Percentiles rank a stretch among this genome's conserved stretches.
phyloP scores from a whole-genome alignment of 2,113 vertebrate species.

The Etia nguti region DNA sequence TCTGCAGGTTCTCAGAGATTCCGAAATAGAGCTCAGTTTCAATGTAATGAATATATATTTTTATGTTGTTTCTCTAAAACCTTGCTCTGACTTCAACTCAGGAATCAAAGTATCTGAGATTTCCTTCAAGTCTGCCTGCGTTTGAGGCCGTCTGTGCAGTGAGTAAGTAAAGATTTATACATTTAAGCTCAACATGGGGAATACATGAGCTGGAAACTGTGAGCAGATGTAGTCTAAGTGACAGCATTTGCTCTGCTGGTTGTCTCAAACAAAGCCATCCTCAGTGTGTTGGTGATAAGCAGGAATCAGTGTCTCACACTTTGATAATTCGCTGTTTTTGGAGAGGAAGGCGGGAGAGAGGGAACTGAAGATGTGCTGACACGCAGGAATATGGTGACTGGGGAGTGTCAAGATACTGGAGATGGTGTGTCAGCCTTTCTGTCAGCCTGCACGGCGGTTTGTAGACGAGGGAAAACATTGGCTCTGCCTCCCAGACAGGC shows the following conservation, averaged over 20 bases:
- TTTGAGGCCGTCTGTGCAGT: background rate
- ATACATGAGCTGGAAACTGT: background rate
- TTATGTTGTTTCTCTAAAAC: background rate
- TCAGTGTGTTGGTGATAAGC: background rate
- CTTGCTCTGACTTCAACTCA: background rate
- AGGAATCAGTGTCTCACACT: background rate
- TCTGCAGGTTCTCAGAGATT: background rate
- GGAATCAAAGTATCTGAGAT: background rate
- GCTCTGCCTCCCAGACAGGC: background rate
- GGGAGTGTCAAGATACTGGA: slow-evolving; percentile 15
- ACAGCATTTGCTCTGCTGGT: background rate
- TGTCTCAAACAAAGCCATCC: background rate
- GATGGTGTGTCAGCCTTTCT: slow-evolving; percentile 39
- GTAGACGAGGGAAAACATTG: background rate
- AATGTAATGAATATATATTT: background rate
- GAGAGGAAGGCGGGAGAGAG: background rate
- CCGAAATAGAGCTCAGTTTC: background rate
- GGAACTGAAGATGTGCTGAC: slow-evolving; percentile 19
- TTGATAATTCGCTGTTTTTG: background rate
- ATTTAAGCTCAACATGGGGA: background rate
- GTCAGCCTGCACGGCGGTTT: background rate
- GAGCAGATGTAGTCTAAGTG: background rate
- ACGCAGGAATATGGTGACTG: background rate
- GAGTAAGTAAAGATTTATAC: background rate
- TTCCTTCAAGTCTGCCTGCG: background rate